These are phyloP conservation scores for Ormyrus pomaceus DNA, from an alignment of 2,888 invertebrate genomes.

Conservation along the genomic window DNA sequence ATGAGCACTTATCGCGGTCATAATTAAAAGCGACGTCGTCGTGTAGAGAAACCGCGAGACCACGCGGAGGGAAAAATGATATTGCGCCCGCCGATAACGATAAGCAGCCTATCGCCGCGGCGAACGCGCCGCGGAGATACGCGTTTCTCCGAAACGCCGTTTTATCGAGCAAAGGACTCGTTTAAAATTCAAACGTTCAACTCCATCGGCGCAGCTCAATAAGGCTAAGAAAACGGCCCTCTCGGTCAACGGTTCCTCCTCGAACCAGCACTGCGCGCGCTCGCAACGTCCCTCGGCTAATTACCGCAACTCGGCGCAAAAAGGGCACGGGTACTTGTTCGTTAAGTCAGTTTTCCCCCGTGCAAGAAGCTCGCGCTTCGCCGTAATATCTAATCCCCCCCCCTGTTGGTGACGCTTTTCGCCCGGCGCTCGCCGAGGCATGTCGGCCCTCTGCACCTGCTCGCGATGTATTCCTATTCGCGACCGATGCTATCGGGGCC, in stretches of 20 bases:
- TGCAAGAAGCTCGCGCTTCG: too few species aligned
- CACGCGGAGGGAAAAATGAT: slow-evolving; percentile 21
- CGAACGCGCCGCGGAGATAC: slow-evolving; percentile 23
- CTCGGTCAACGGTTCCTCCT: slow-evolving; percentile 5
- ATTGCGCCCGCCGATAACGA: slow-evolving; percentile 38
- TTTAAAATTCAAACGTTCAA: slow-evolving; percentile 24
- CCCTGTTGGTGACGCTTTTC: too few species aligned
- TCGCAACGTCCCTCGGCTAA: too few species aligned
- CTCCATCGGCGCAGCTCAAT: slow-evolving; percentile 14
- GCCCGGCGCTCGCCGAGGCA: slow-evolving; percentile 21
- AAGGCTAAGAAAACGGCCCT: not conserved
- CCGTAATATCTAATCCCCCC: too few species aligned
- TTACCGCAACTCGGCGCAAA: not conserved
- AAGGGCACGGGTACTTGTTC: too few species aligned
- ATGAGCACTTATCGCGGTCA: slow-evolving; percentile 32
- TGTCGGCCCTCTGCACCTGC: slow-evolving; percentile 66
- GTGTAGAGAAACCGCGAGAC: slow-evolving; percentile 8
- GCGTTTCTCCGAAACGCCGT: slow-evolving; percentile 9
- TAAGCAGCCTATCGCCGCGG: slow-evolving; percentile 38
- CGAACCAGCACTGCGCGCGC: not conserved
- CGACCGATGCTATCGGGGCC: slow-evolving; percentile 72
- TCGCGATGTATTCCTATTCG: slow-evolving; percentile 66
- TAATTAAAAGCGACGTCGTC: slow-evolving; percentile 47
- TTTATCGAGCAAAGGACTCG: slow-evolving; percentile 27
- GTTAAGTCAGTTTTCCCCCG: too few species aligned